phyloP scores from a whole-genome alignment of 2,113 vertebrate species.

The Grantiella picta region DNA sequence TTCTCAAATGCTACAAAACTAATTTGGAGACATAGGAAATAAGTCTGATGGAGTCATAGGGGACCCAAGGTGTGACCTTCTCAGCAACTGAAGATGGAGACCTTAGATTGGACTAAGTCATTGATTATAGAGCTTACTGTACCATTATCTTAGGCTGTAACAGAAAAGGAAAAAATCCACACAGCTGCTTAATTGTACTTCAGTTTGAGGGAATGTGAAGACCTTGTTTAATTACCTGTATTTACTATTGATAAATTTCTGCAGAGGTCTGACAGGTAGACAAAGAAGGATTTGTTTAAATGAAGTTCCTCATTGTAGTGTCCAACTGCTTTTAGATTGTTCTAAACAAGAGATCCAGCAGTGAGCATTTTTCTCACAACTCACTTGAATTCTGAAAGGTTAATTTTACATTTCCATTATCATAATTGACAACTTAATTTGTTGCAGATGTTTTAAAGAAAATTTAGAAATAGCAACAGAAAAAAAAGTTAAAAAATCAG shows the following conservation, averaged over 20 bases:
- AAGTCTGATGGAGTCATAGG: background rate
- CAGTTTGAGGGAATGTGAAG: background rate
- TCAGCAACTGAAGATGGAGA: background rate
- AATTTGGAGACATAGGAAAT: background rate
- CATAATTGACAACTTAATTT: background rate
- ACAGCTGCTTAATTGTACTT: background rate
- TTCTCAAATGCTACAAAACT: background rate
- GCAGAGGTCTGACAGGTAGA: background rate
- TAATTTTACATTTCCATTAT: background rate
- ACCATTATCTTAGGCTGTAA: background rate
- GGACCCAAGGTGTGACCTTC: background rate
- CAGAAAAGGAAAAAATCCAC: background rate
- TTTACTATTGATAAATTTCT: background rate
- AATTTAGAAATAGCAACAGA: background rate
- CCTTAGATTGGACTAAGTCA: background rate
- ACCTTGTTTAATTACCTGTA: background rate
- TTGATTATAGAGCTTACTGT: background rate
- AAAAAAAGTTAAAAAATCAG: background rate
- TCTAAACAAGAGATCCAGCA: background rate
- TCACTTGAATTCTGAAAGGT: background rate
- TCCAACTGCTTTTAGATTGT: background rate
- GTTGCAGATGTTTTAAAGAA: background rate
- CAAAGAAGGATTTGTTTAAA: background rate
- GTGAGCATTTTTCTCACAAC: background rate
- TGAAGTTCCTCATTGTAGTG: background rate